These are phyloP conservation scores for Calliphora vomitoria DNA, from an alignment of 2,888 invertebrate species.

Conservation along the genomic window DNA sequence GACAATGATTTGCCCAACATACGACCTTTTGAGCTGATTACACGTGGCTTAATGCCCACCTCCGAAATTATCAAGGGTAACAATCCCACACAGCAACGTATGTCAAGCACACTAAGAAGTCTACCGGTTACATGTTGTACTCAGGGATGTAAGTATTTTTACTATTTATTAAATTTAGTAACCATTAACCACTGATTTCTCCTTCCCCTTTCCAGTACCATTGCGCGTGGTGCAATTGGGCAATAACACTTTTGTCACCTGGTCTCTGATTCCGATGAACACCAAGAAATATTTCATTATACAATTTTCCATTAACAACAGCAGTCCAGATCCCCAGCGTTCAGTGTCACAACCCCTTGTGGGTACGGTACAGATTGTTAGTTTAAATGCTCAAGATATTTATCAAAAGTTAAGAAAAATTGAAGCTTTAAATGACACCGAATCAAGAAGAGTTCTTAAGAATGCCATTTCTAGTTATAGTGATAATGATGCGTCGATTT, in stretches of 20 bases:
- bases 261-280: slow-evolving; percentile 80
- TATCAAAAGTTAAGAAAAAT: slow-evolving; percentile 78
- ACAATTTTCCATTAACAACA: slow-evolving; percentile 81
- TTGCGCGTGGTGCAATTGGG: slow-evolving; percentile 79
- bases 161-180: not conserved
- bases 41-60: slow-evolving; percentile 81
- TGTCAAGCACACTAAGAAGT: slow-evolving; percentile 82
- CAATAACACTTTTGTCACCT: slow-evolving; percentile 81
- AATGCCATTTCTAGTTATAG: slow-evolving; percentile 80
- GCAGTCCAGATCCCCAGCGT: slow-evolving; percentile 80
- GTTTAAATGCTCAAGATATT: slow-evolving; percentile 79
- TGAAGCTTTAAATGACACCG: slow-evolving; percentile 77
- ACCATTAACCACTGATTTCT: not conserved
- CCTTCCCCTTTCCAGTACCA: slow-evolving; percentile 75
- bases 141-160: slow-evolving; percentile 82
- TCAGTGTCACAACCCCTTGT: slow-evolving; percentile 76
- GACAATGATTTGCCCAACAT: slow-evolving; percentile 81
- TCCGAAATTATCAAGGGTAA: slow-evolving; percentile 78
- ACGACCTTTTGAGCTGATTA: slow-evolving; percentile 82
- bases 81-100: slow-evolving; percentile 79
- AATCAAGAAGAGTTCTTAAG: slow-evolving; percentile 77
- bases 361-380: slow-evolving; percentile 79
- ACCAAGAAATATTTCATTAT: slow-evolving; percentile 82
- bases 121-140: slow-evolving; percentile 83
- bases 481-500: slow-evolving; percentile 78